These are phyloP conservation scores for Dolichopus griseipennis DNA, from an alignment of 2,888 invertebrate species.

Conservation along the genomic window DNA sequence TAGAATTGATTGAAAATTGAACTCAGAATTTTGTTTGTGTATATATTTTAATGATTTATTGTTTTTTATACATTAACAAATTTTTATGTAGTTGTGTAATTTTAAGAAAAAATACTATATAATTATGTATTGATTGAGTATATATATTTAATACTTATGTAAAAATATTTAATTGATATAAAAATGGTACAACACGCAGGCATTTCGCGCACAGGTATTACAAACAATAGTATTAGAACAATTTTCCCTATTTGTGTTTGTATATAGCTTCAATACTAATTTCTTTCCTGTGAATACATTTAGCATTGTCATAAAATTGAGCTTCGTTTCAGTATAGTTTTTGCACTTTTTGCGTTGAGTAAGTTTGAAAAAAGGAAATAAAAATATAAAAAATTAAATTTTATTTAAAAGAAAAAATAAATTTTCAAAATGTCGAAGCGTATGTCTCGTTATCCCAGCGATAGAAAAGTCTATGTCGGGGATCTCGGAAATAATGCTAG, in stretches of 20 bases:
- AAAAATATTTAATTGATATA: too few species aligned
- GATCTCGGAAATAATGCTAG: slow-evolving; percentile 86
- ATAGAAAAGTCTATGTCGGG: slow-evolving; percentile 93
- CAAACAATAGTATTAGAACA: not conserved
- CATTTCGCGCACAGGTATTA: not conserved
- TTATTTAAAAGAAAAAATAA: not conserved
- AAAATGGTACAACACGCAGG: too few species aligned
- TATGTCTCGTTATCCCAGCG: slow-evolving; percentile 72
- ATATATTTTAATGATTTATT: too few species aligned
- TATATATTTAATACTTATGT: too few species aligned
- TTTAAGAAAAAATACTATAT: too few species aligned
- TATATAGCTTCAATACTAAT: not conserved
- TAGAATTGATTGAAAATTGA: too few species aligned
- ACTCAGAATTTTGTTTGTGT: too few species aligned
- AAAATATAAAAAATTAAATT: not conserved
- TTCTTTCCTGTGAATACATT: not conserved
- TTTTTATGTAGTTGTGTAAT: too few species aligned
- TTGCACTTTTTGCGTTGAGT: not conserved
- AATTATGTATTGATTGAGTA: too few species aligned
- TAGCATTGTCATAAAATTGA: not conserved
- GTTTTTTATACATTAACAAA: too few species aligned
- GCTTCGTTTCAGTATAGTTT: not conserved
- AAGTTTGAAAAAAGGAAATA: not conserved
- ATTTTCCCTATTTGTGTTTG: not conserved
- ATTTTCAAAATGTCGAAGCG: slow-evolving; percentile 28